Conservation (phyloP, 2,113 vertebrate genomes). For the Benitochromis conjunctus region DNA sequence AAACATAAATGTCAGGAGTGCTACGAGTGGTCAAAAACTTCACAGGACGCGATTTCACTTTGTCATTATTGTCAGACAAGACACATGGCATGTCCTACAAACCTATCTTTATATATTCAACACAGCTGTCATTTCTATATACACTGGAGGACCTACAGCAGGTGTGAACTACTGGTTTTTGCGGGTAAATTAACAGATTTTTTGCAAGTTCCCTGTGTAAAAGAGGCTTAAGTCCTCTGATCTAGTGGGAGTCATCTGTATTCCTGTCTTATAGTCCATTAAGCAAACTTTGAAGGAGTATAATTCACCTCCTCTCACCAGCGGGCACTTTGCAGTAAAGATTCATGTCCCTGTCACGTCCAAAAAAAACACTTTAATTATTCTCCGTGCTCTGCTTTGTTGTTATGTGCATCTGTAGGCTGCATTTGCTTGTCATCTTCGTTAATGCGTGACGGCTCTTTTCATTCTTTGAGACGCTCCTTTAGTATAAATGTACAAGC, state of each 20-base stretch:
- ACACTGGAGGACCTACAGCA: background rate
- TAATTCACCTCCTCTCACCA: slow-evolving; percentile 8
- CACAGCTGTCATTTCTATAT: background rate
- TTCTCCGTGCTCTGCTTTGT: background rate
- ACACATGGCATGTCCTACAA: background rate
- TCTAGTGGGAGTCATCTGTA: background rate
- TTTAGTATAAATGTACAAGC: background rate
- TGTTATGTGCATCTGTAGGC: background rate
- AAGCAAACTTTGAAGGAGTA: slow-evolving; percentile 1
- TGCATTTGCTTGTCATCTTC: background rate
- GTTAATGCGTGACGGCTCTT: background rate
- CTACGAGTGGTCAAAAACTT: background rate
- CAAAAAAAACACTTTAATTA: background rate
- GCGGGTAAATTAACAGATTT: background rate
- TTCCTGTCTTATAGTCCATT: slow-evolving; percentile 30
- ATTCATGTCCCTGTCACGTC: background rate
- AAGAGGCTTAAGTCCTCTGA: background rate
- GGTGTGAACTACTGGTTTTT: background rate
- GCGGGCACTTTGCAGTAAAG: background rate
- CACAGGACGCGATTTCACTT: background rate
- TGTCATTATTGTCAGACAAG: accelerated
- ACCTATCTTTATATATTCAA: background rate
- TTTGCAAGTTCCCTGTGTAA: background rate
- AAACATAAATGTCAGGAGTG: accelerated
- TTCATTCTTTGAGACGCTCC: background rate